Base-by-base conservation (phyloP, 1,140 invertebrate genomes). In the Tetramorium parvispinum region DNA sequence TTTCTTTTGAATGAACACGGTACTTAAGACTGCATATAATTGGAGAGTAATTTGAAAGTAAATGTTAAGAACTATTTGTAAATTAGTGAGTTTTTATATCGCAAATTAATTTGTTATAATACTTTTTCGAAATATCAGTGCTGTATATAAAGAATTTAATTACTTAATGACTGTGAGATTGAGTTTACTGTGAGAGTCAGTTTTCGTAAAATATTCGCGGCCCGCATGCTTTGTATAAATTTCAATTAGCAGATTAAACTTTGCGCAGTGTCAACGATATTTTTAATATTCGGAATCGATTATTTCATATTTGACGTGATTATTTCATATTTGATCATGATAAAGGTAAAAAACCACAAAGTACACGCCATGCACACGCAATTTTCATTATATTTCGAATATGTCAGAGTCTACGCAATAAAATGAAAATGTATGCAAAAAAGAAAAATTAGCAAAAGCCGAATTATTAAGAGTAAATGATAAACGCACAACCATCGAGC, bases 241-340 rank as follows among this genome's bases (percentile, higher is more conserved):
- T 59, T 83, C 79, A 75, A 83, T 83, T 83, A 83, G 79, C 27
- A 75, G 53, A 83, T 83, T 83, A 75, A 83, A 75, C 40, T 83
- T 83, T 11, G 53, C 37, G 8, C 49, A 18, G 63, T n/a, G 51
- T 10, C 78, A 24, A 0, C 40, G 40, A 16, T 59, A 37, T 43
- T 83, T 73, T 83, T 75, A 73, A 59, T 61, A 75, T 61, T 46
- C 7, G 16, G 21, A 43, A 70, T 83, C 55, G 40, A 83, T 49
- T 71, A 55, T 55, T 75, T 75, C 53, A 21, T 73, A 40, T 57
- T 73, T 73, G 51, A 49, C 27, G 66, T 53, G 40, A 83, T 49
- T 71, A 55, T 55, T 75, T 75, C 53, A 21, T 73, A 40, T 57
- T 73, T 73, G 51, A 24, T 32, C 40, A 21, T 32, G n/a, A 37